Evolutionary conservation across 2,888 invertebrate species (phyloP), one percentile per base, ranked within the genome.

Genomic region (Timema cristinae): DNA sequence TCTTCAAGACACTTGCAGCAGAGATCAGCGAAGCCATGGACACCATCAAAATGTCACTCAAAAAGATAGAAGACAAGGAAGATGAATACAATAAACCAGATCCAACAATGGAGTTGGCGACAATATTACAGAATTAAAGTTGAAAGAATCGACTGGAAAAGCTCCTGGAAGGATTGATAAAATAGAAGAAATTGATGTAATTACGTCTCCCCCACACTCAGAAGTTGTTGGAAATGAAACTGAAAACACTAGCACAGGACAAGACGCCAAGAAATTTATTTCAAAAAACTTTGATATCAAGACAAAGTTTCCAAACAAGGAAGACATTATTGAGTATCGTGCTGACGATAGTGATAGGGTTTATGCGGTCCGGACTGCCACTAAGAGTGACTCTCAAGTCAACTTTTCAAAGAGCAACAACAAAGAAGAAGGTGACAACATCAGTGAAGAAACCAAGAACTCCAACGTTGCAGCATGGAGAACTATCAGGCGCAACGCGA

Each of bases 261-360:
- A 15, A 11, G 47, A 51, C 10, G 8, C n/a, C 51, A 13, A 15
- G 6, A 54, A 54, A 68, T 50, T 47, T 66, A 32, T 52, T 4
- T n/a, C 15, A n/a, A 48, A 32, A 52, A 49, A 32, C 11, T 16
- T 52, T 49, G 8, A 49, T 47, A 61, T 51, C 50, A 59, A 71
- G 9, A 11, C 11, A 4, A 63, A 9, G 4, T 11, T 63, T 49
- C 32, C 10, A 15, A 50, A 32, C 15, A 11, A 49, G 47, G 52
- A 32, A n/a, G 70, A 67, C 50, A 49, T 67, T 15, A 48, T 73
- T 11, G 74, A 72, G 13, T 75, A 75, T 52, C 56, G 72, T 52
- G 75, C 73, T n/a, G 75, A 75, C 69, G 75, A 75, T 54, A 75
- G 75, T 68, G 75, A 75, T 13, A 66, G 56, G 51, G 71, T 72